Conservation (phyloP, 2,113 vertebrate genomes). For the Loxodonta africana region DNA sequence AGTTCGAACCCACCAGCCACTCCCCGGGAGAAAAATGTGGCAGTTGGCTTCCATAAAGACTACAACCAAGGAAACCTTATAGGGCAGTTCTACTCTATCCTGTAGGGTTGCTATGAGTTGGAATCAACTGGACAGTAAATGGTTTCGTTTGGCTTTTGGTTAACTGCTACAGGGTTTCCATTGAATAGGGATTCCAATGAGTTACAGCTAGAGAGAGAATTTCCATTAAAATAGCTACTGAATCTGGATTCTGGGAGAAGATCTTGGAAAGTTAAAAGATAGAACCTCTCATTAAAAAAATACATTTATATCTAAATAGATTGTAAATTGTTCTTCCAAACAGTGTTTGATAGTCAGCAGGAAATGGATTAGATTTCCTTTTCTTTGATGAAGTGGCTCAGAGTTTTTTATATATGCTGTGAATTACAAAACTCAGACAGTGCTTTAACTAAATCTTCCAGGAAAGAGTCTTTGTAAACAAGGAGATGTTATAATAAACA, state of each 20-base stretch:
- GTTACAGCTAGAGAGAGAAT: neutral
- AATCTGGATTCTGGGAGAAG: neutral
- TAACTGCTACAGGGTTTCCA: neutral
- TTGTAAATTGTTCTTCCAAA: neutral
- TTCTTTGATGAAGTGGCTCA: neutral
- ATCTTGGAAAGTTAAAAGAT: neutral
- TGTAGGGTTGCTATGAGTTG: neutral
- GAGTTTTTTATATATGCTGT: neutral
- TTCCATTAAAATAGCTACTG: neutral
- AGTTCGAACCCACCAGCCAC: too few species aligned
- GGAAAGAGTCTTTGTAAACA: neutral
- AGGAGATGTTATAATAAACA: neutral
- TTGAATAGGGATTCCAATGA: neutral
- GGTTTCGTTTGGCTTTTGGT: neutral
- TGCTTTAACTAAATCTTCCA: neutral
- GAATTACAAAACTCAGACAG: neutral
- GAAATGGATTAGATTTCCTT: slow-evolving; percentile 4
- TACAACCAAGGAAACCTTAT: neutral
- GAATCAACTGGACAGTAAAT: too few species aligned
- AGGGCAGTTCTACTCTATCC: neutral
- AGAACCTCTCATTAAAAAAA: neutral
- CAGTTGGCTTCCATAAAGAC: too few species aligned
- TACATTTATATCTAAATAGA: neutral
- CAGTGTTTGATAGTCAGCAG: neutral
- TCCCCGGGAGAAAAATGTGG: too few species aligned